phyloP scores from a whole-genome alignment of 2,797 vertebrate species.

The Mus caroli region DNA sequence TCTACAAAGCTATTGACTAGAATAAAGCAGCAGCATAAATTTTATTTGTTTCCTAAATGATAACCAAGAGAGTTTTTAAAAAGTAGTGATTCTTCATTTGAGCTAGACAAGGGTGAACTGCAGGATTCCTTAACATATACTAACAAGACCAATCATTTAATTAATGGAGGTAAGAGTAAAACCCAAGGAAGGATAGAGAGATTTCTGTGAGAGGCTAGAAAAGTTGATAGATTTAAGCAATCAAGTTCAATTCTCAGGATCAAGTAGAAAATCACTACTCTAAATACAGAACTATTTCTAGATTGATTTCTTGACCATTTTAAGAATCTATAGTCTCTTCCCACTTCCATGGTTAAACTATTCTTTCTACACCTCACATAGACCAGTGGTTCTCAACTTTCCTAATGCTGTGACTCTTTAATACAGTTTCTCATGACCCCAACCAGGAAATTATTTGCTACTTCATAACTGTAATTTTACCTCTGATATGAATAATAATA shows the following conservation, averaged over 20 bases:
- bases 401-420: neutral
- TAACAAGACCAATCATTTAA: neutral
- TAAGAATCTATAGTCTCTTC: conserved; percentile 27
- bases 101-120: neutral
- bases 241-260: neutral
- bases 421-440: neutral
- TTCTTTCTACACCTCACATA: neutral
- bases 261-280: neutral
- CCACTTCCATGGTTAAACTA: conserved; percentile 32
- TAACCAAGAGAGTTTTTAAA: neutral
- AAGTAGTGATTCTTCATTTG: neutral
- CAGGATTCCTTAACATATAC: neutral
- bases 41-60: conserved; percentile 21
- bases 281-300: conserved; percentile 35
- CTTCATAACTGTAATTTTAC: neutral
- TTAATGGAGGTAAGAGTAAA: neutral
- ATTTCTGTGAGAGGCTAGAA: neutral
- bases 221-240: conserved; percentile 23
- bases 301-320: conserved; percentile 2
- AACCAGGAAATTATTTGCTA: neutral
- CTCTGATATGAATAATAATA: neutral
- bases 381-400: neutral
- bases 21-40: neutral
- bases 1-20: neutral
- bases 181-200: neutral